Evolutionary conservation across 1,140 invertebrate genomes (phyloP), one percentile per base, ranked within the genome.

Genomic region (Yoshiicerus persimilis): DNA sequence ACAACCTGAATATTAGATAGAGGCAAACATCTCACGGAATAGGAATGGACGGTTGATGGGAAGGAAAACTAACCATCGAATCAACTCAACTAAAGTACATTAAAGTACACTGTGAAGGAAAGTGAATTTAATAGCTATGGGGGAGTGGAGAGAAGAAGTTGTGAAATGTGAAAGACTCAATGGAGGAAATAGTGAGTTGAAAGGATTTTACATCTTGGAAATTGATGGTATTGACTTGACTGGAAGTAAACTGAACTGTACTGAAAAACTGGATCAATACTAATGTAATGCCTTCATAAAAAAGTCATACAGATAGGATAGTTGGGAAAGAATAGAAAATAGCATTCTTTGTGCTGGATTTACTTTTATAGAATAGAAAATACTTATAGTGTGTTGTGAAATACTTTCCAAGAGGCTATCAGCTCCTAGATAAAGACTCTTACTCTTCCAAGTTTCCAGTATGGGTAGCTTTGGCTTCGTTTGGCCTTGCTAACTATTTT

Each of bases 221-320:
- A 47, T 84, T 84, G 83, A 84, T 84, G 30, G 38, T 39, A 83
- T 83, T 83, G 38, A 41, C 83, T 84, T 41, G 83, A 84, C 36
- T 27, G 11, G 36, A 30, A 84, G 36, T 32, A 16, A 23, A 77
- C 13, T 16, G 16, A 30, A 30, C 32, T 34, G 70, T 36, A 34
- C 30, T 36, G 8, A 30, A 16, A 13, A 84, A 84, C 25, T 47
- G 41, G 41, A 84, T 84, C 83, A 84, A 84, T 84, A 84, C 83
- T 84, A 84, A 84, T 84, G 83, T 84, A 84, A 47, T 84, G 83
- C 83, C 83, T 41, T 84, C 83, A 84, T 84, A 84, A 84, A 84
- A 84, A 27, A 41, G 38, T 84, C 38, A 84, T 84, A 84, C 34
- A 36, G 23, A 36, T 30, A 36, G 34, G 30, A 11, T 23, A 77